Evolutionary conservation across 2,797 vertebrate species (phyloP), one percentile per base, ranked within the genome.

Genomic region (Acanthurus tractus): DNA sequence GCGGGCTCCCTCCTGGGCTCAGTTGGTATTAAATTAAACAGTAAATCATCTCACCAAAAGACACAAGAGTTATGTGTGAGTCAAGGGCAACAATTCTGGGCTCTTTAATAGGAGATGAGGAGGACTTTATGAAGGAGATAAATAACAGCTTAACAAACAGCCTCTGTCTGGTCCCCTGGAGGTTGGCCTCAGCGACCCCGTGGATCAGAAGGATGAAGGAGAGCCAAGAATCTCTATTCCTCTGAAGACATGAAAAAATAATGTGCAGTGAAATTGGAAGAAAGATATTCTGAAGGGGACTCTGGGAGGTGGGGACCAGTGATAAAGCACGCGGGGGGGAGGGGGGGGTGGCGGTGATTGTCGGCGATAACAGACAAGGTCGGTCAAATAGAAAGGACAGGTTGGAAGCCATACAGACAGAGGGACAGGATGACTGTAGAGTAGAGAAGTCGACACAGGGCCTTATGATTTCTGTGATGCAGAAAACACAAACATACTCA

Each of bases 111-210:
- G 91, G 85, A 90, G 87, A 94, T 92, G 91, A 93, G 89, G 85
- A 91, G 86, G 79, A 87, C 88, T 94, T 93, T 91, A 94, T 92
- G 92, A 89, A 91, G 85, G 86, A 92, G 92, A 94, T 93, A 93
- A 94, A 94, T 92, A 94, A 93, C 84, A 75, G 87, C 84, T 90
- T 93, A 92, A 92, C 90, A 92, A 94, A 94, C 91, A 89, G 87
- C 90, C 82, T 82, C 72, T 74, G 80, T 83, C 84, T 86, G 75
- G 85, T 80, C 85, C 88, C 92, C 87, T 75, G 80, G 88, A 92
- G 89, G 86, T 85, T 70, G 79, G 89, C 85, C 79, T 49, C 36
- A 1, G 79, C 22, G 81, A 92, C 90, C 88, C 88, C 65, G 83
- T 29, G 84, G 86, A 88, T 90, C 88, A 82, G 86, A 42, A 40